These are phyloP conservation scores for Drosophila miranda DNA, from an alignment of 1,140 invertebrate genomes.

Conservation along the genomic window DNA sequence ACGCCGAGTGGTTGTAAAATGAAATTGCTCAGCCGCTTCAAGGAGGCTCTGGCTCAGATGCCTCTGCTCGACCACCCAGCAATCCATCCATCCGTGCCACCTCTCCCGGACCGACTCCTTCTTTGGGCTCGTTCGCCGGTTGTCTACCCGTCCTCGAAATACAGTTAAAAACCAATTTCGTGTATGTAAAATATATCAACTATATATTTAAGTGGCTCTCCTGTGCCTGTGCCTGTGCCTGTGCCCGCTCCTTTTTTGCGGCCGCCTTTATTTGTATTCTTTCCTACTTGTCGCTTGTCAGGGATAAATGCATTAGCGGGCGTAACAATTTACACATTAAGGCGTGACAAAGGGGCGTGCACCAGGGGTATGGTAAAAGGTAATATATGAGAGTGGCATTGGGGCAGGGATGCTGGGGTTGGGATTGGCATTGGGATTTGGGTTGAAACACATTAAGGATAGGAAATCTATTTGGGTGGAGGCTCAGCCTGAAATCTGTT, in stretches of 20 bases:
- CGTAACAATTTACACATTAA: slow-evolving; percentile 63
- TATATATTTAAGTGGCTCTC: slow-evolving; percentile 77
- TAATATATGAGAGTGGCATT: slow-evolving; percentile 42
- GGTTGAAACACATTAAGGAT: slow-evolving; percentile 38
- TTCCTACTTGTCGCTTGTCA: slow-evolving; percentile 64
- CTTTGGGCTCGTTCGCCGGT: slow-evolving; percentile 31
- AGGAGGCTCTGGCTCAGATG: slow-evolving; percentile 40
- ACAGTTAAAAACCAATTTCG: slow-evolving; percentile 79
- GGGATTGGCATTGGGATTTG: background rate
- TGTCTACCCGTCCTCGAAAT: slow-evolving; percentile 43
- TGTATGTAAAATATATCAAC: slow-evolving; percentile 81
- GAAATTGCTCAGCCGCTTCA: slow-evolving; percentile 67
- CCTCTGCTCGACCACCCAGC: background rate
- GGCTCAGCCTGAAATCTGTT: slow-evolving; percentile 27
- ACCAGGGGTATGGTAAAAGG: slow-evolving; percentile 36
- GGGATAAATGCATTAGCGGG: slow-evolving; percentile 59
- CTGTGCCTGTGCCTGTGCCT: slow-evolving; percentile 42
- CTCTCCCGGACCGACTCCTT: background rate
- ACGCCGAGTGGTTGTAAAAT: slow-evolving; percentile 77
- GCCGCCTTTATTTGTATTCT: slow-evolving; percentile 40
- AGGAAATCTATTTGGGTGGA: slow-evolving; percentile 23
- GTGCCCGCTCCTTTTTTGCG: slow-evolving; percentile 13
- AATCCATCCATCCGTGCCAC: background rate
- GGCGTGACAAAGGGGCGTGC: slow-evolving; percentile 44
- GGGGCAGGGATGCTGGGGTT: background rate